phyloP scores from a whole-genome alignment of 2,113 vertebrate genomes.

The Tylochromis polylepis region DNA sequence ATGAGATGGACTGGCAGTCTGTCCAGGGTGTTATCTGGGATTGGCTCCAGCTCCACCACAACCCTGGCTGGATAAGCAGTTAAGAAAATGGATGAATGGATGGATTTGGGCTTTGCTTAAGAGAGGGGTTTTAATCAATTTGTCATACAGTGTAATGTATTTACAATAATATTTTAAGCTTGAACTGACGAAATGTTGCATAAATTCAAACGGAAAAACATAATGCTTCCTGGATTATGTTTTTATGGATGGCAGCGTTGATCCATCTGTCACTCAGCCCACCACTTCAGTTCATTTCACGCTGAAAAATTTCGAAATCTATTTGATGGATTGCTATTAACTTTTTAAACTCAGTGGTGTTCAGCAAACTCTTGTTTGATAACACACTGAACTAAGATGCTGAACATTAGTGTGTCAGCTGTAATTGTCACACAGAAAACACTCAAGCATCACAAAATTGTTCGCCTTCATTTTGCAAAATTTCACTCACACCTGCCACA shows the following conservation, averaged over 20 bases:
- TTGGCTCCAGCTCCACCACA: background rate
- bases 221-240: background rate
- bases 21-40: background rate
- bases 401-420: background rate
- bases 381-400: background rate
- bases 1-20: background rate
- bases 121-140: background rate
- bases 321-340: background rate
- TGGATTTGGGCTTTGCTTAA: background rate
- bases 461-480: background rate
- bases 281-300: background rate
- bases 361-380: background rate
- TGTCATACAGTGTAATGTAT: background rate
- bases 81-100: background rate
- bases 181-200: background rate
- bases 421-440: background rate
- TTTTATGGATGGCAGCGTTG: background rate
- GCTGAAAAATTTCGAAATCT: background rate
- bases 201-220: background rate
- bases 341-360: background rate
- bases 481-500: background rate
- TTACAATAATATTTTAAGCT: background rate
- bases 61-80: background rate
- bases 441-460: background rate
- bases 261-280: background rate